phyloP scores from a whole-genome alignment of 2,888 invertebrate species.

The Eurytoma adleriae region DNA sequence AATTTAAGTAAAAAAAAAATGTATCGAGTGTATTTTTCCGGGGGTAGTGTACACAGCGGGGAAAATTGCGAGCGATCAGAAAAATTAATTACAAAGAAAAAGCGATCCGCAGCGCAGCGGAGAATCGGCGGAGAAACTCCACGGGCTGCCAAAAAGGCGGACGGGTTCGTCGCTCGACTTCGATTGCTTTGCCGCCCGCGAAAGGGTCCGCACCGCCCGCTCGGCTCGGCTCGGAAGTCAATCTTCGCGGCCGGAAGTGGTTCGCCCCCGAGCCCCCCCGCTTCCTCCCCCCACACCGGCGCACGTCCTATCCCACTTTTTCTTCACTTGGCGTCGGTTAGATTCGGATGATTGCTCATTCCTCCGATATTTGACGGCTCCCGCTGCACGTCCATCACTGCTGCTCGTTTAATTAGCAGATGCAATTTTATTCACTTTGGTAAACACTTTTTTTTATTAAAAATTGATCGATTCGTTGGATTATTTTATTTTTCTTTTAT shows the following conservation, averaged over 20 bases:
- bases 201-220: constrained; percentile 59
- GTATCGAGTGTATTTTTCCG: too few relatives aligned
- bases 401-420: too few relatives aligned
- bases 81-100: not conserved
- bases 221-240: constrained; percentile 70
- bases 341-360: constrained; percentile 50
- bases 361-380: not conserved
- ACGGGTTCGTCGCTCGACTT: constrained; percentile 15
- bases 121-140: constrained; percentile 16
- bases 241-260: constrained; percentile 73
- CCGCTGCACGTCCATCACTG: too few relatives aligned
- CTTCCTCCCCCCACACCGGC: constrained; percentile 55
- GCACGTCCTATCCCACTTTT: constrained; percentile 23
- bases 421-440: too few relatives aligned
- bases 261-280: constrained; percentile 64
- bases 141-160: constrained; percentile 15
- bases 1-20: too few relatives aligned
- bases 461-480: too few relatives aligned
- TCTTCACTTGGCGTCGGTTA: constrained; percentile 25
- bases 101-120: not conserved
- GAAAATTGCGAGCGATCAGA: too few relatives aligned
- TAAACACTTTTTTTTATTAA: too few relatives aligned
- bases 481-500: too few relatives aligned
- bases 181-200: constrained; percentile 37
- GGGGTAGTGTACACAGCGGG: too few relatives aligned